Evolutionary conservation across 1,140 invertebrate species (phyloP), one percentile per base, ranked within the genome.

Genomic region (Cryptotermes secundus): DNA sequence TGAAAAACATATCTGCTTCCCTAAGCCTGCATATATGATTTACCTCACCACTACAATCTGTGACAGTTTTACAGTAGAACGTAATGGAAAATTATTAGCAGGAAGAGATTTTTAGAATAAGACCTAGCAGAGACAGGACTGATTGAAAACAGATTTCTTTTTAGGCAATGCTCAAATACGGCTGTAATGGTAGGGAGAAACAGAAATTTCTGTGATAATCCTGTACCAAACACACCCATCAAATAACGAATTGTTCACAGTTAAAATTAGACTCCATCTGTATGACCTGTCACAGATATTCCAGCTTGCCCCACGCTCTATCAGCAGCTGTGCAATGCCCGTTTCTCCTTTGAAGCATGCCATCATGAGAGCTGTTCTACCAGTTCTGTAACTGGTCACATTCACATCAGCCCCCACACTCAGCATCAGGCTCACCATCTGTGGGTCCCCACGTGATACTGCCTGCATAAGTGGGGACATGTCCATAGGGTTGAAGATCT

Each of bases 381-480:
- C 86, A 34, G 65, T 59, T 12, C 85, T 53, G 1, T 31, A 35
- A 53, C 87, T 86, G n/a, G 35, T 49, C 26, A 80, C 85, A 85
- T 92, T 88, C 16, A 90, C 86, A 3, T 86, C 85, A 0, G 88
- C 87, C 10, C 89, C 89, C 19, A 86, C 83, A 38, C 90, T 88
- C 34, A 92, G 85, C n/a, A 92, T 87, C 24, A 89, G 86, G 24
- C 85, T 85, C 3, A 91, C 89, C 86, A 91, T 87, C 38, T 88
- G 86, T 31, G 89, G 88, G 86, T 91, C 90, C 10, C 88, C 89
- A 7, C 88, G 87, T 34, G 90, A 87, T 36, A 88, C 89, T 0
- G 90, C 89, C 19, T 88, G 82, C 86, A 89, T 91, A 4, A 91
- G 84, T 10, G 90, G 88, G 2, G 90, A 90, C n/a, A 88, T 84